Evolutionary conservation across 2,113 vertebrate species (phyloP).

Genomic region (Mirza zaza): DNA sequence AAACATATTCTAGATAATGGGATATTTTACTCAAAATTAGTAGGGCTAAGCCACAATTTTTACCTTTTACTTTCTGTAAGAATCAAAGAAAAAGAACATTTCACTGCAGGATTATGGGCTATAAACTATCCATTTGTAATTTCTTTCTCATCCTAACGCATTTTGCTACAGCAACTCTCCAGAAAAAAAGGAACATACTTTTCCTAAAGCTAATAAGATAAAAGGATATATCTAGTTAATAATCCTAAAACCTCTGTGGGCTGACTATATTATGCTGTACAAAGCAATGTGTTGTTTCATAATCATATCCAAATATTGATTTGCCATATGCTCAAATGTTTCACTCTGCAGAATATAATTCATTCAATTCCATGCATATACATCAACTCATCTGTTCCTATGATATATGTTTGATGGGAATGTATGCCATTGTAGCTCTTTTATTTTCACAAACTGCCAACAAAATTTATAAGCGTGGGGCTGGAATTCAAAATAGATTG

Average conservation of each 20-base stretch:
- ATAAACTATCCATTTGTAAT: not conserved
- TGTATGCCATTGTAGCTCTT: not conserved
- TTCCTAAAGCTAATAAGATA: not conserved
- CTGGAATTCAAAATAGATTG: conserved; percentile 51
- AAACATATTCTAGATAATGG: not conserved
- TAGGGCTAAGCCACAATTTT: not conserved
- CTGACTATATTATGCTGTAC: not conserved
- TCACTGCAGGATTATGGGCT: not conserved
- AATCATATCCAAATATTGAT: not conserved
- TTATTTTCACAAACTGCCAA: not conserved
- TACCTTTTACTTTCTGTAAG: not conserved
- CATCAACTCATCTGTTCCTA: not conserved
- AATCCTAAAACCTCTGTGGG: not conserved
- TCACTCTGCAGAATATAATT: not conserved
- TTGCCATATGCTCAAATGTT: not conserved
- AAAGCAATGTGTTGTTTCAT: conserved; percentile 17
- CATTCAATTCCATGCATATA: not conserved
- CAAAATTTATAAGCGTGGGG: conserved; percentile 38
- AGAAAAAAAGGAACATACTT: not conserved
- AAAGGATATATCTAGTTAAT: not conserved
- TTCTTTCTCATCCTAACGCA: not conserved
- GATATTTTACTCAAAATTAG: not conserved
- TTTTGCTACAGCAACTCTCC: not conserved
- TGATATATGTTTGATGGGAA: not conserved
- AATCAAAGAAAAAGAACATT: not conserved